Percentiles rank a stretch among this genome's conserved stretches.
Conservation (phyloP, 2,888 invertebrate species). For the Patella ulyssiponensis region DNA sequence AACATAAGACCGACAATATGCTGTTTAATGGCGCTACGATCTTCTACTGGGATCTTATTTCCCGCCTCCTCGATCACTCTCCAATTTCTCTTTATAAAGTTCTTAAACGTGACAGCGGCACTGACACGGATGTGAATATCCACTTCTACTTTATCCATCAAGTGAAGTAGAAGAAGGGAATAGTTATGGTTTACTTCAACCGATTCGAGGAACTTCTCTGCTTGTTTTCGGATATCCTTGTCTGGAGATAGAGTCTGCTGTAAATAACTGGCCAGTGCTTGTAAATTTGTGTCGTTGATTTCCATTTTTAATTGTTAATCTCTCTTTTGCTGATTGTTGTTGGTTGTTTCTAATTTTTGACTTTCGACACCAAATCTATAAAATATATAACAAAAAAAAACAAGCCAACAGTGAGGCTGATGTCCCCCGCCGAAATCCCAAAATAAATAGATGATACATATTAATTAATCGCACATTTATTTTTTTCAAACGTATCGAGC, state of each 20-base stretch:
- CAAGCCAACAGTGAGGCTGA: no score
- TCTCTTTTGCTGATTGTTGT: neutral
- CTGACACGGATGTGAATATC: slow-evolving; percentile 88
- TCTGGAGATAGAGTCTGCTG: slow-evolving; percentile 91
- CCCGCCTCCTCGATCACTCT: slow-evolving; percentile 79
- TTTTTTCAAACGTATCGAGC: no score
- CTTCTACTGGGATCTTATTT: slow-evolving; percentile 85
- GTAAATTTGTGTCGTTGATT: slow-evolving; percentile 86
- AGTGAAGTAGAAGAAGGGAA: slow-evolving; percentile 86
- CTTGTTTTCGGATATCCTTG: slow-evolving; percentile 85
- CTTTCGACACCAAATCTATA: no score
- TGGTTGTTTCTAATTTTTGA: no score
- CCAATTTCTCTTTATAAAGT: slow-evolving; percentile 97
- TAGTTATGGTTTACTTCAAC: slow-evolving; percentile 93
- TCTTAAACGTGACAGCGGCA: slow-evolving; percentile 95
- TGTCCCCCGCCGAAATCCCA: no score
- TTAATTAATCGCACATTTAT: no score
- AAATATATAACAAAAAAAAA: no score
- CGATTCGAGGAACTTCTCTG: slow-evolving; percentile 91
- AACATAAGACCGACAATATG: slow-evolving; percentile 94
- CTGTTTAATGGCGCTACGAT: slow-evolving; percentile 86
- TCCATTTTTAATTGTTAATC: slow-evolving; percentile 80
- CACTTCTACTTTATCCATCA: slow-evolving; percentile 83
- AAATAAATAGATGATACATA: no score
- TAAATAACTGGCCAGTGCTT: slow-evolving; percentile 86